Evolutionary conservation across 2,888 invertebrate genomes (phyloP), one percentile per base, ranked within the genome.

Genomic region (Ecliptopera silaceata): DNA sequence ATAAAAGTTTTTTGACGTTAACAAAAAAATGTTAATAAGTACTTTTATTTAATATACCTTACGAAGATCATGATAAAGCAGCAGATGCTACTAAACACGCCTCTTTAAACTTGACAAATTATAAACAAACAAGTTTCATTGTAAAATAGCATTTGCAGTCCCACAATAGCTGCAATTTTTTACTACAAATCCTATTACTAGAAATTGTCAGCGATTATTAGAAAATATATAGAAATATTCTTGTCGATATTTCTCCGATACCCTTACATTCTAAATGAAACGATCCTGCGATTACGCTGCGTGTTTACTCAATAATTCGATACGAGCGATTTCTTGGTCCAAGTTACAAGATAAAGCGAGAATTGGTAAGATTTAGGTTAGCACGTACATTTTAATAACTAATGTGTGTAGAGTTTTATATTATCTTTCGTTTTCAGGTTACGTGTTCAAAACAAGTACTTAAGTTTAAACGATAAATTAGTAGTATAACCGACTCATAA

Each of bases 291-390:
- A 86, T 87, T 88, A 86, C 83, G 74, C 70, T 75, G 79, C 82
- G 85, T 91, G 89, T 90, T 91, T 91, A 88, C 89, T 87, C 88
- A 89, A 91, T 90, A 90, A 90, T 91, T 89, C 88, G 90, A 88
- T 88, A 82, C 82, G 83, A 80, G 75, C 64, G 63, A 71, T 61
- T 68, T 71, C 70, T 65, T 68, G 65, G 38, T 47, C 1, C 45
- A 74, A 80, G 66, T 12, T 2, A 73, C 12, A 43, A 64, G 76
- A 48, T 67, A 8, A n/a, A 57, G 78, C 81, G 78, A 64, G n/a
- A n/a, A n/a, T n/a, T n/a, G n/a, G n/a, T n/a, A n/a, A n/a, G n/a
- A n/a, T n/a, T n/a, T n/a, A n/a, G n/a, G n/a, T n/a, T n/a, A n/a
- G n/a, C n/a, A n/a, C n/a, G n/a, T n/a, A n/a, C n/a, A n/a, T n/a